Evolutionary conservation across 2,113 vertebrate genomes (phyloP), one percentile per base, ranked within the genome.

Genomic region (Pluvialis apricaria): DNA sequence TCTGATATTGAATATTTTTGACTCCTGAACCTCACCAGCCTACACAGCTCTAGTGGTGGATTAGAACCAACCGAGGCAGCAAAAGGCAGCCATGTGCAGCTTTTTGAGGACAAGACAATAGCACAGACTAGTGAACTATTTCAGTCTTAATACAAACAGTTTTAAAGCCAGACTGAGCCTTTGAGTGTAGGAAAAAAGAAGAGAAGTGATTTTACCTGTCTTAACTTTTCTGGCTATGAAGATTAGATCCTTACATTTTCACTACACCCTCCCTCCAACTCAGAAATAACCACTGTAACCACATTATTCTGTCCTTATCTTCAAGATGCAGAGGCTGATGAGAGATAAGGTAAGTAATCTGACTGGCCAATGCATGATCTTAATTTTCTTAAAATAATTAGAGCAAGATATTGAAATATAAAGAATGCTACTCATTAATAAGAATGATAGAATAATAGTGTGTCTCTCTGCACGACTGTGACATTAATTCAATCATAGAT

Each of bases 301-400:
- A 28, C 26, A 28, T 95, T 70, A 87, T 92, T 94, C 73, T 15
- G 10, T n/a, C 15, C 58, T 90, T 93, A 69, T 82, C 83, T 92
- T 92, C 58, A n/a, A 69, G 52, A 65, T 86, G 26, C 55, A 90
- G 44, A 83, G 34, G 42, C 49, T 79, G 61, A 78, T 91, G 54
- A 84, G 45, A 88, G 75, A 86, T 73, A 85, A 90, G 32, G 57
- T 85, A 80, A 95, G 45, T 57, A 68, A 86, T 78, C 38, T 80
- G 32, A 73, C 54, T 66, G 61, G 45, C 31, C 68, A 82, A 77
- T 34, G 21, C 8, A 51, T 10, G 25, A 17, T 18, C 49, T 86
- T 90, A 17, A 80, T 92, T 90, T 82, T 78, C 57, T 57, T 73
- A 40, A 94, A 95, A 84, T 86, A 76, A 86, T 90, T 85, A 82